Evolutionary conservation across 2,113 vertebrate genomes (phyloP).

Genomic region (Gopherus flavomarginatus): DNA sequence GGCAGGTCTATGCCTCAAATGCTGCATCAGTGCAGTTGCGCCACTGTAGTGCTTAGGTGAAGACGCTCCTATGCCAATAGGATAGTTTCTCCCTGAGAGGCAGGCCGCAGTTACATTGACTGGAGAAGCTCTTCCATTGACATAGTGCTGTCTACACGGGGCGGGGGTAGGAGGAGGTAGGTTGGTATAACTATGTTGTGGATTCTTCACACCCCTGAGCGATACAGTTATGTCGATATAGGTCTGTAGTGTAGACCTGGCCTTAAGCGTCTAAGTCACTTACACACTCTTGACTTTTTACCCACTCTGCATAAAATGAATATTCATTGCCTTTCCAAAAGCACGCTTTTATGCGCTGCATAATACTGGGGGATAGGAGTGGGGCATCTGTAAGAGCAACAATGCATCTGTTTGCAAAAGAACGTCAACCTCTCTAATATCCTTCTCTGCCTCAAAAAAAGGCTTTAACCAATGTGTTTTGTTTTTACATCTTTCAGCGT

Average conservation of each 20-base stretch:
- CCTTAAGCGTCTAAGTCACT: rapidly evolving
- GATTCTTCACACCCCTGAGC: neutral
- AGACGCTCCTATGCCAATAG: too few relatives aligned
- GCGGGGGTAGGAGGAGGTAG: neutral
- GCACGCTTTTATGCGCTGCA: rapidly evolving
- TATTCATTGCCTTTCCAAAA: neutral
- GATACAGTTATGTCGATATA: neutral
- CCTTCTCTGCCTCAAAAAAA: neutral
- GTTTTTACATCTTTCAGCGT: neutral
- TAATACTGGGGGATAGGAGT: rapidly evolving
- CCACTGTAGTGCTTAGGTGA: too few relatives aligned
- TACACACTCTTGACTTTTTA: neutral
- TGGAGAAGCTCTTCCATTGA: neutral
- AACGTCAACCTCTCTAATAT: neutral
- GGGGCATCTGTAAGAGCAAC: constrained; percentile 31
- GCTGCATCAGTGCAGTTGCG: neutral
- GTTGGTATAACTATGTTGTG: neutral
- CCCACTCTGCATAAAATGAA: rapidly evolving
- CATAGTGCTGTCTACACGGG: neutral
- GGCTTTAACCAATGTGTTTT: constrained; percentile 20
- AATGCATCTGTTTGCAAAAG: neutral
- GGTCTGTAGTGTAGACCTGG: neutral
- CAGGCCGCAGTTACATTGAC: neutral
- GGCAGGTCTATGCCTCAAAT: neutral
- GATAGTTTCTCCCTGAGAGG: neutral